Percentiles rank a stretch among this genome's conserved stretches.
Evolutionary conservation across 2,797 vertebrate species (phyloP).

Genomic region (Zenarchopterus dispar): DNA sequence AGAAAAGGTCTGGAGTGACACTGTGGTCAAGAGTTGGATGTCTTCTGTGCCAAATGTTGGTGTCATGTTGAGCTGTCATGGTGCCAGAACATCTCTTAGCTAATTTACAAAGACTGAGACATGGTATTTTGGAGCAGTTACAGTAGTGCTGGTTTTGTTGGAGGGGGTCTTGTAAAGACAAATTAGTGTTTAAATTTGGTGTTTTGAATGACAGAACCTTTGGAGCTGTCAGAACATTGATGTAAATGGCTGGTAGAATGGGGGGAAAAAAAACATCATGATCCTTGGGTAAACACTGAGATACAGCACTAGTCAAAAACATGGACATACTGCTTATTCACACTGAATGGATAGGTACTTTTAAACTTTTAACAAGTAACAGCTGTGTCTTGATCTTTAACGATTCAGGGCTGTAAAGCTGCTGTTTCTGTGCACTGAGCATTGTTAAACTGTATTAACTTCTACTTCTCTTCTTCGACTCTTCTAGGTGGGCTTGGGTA

Average conservation of each 20-base stretch:
- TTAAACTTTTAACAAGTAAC: not conserved
- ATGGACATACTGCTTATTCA: not conserved
- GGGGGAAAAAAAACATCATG: not conserved
- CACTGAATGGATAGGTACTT: not conserved
- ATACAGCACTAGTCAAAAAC: not conserved
- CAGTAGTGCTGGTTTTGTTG: slow-evolving; percentile 11
- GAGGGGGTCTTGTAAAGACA: slow-evolving; percentile 52
- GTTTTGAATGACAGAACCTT: slow-evolving; percentile 14
- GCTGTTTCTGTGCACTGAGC: not conserved
- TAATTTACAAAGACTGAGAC: slow-evolving; percentile 19
- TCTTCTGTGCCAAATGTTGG: slow-evolving; percentile 29
- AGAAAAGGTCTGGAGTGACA: slow-evolving; percentile 11
- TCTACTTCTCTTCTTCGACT: slow-evolving; percentile 17
- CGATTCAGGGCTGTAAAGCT: not conserved
- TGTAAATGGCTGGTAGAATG: slow-evolving; percentile 5
- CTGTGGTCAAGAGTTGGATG: not conserved
- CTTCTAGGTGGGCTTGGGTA: slow-evolving; percentile 90
- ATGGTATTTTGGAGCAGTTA: slow-evolving; percentile 32
- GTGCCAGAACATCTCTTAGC: slow-evolving; percentile 32
- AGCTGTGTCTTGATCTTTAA: not conserved
- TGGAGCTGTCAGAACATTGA: slow-evolving; percentile 8
- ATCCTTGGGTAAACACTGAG: not conserved
- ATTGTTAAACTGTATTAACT: not conserved
- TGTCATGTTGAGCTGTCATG: slow-evolving; percentile 39
- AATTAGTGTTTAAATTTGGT: slow-evolving; percentile 38